These are phyloP conservation scores for Oreochromis grahami DNA, from an alignment of 2,797 vertebrate species.

Conservation along the genomic window DNA sequence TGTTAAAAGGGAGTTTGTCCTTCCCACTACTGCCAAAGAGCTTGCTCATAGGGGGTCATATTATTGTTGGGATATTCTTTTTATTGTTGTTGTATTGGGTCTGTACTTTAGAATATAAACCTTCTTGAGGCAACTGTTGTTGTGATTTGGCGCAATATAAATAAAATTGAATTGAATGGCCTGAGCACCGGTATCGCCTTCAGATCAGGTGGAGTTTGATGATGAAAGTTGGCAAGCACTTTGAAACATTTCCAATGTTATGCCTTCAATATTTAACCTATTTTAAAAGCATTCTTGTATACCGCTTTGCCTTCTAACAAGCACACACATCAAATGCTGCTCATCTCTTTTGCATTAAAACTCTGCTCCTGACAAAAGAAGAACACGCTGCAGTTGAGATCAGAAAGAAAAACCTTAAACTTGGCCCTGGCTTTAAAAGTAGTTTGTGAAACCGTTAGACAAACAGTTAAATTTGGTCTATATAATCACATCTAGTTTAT, in stretches of 20 bases:
- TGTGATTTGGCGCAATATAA: neutral
- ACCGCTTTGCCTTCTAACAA: neutral
- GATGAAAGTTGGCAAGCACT: neutral
- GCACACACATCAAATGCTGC: neutral
- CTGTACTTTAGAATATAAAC: neutral
- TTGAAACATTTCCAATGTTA: neutral
- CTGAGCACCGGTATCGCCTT: neutral
- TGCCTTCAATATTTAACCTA: neutral
- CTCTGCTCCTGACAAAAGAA: neutral
- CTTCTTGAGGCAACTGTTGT: neutral
- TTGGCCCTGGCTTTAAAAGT: neutral
- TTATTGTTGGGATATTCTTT: neutral
- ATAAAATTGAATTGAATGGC: neutral
- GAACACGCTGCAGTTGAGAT: neutral
- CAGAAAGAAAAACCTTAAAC: neutral
- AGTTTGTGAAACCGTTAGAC: neutral
- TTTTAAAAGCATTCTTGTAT: neutral
- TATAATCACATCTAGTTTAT: neutral
- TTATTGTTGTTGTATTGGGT: neutral
- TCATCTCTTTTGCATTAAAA: neutral
- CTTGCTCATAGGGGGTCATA: neutral
- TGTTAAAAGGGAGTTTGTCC: neutral
- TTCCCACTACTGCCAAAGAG: neutral
- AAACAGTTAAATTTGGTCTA: neutral
- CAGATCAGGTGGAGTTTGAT: neutral